These are phyloP conservation scores for Sebastiscus albofasciatus DNA, from an alignment of 2,797 vertebrate species.

Conservation along the genomic window DNA sequence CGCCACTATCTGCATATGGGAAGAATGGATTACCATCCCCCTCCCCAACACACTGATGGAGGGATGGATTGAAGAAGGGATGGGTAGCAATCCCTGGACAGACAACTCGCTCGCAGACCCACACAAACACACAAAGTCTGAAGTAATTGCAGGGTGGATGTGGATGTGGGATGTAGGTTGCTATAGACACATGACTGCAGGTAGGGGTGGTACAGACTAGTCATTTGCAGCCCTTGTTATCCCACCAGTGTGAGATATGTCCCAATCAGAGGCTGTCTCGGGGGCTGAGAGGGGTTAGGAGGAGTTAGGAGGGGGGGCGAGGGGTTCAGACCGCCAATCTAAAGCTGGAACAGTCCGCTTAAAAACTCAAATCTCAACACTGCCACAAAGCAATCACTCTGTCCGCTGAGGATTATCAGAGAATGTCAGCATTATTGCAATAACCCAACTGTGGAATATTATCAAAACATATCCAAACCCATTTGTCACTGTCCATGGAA, in stretches of 20 bases:
- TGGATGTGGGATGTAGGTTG: neutral
- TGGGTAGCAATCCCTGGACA: constrained; percentile 45
- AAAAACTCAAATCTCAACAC: constrained; percentile 42
- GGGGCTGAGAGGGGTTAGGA: neutral
- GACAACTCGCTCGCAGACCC: constrained; percentile 3
- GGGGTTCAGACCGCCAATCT: neutral
- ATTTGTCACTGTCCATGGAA: constrained; percentile 51
- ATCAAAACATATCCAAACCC: constrained; percentile 38
- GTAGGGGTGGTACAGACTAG: constrained; percentile 8
- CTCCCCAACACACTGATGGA: constrained; percentile 44
- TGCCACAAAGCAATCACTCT: constrained; percentile 54
- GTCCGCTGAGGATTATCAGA: constrained; percentile 49
- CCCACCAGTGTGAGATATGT: constrained; percentile 28
- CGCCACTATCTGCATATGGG: constrained; percentile 74
- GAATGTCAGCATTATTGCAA: constrained; percentile 41
- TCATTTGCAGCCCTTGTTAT: constrained; percentile 17
- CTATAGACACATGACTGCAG: neutral
- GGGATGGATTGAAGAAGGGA: constrained; percentile 26
- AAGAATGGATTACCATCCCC: constrained; percentile 78
- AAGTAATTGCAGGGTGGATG: neutral
- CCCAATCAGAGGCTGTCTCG: constrained; percentile 22
- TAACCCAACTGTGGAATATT: constrained; percentile 23
- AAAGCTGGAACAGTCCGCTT: constrained; percentile 5
- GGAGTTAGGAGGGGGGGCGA: fast-evolving
- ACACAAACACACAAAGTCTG: constrained; percentile 11